Base-by-base conservation (phyloP, 2,888 invertebrate species). In the Amphipyra berbera region DNA sequence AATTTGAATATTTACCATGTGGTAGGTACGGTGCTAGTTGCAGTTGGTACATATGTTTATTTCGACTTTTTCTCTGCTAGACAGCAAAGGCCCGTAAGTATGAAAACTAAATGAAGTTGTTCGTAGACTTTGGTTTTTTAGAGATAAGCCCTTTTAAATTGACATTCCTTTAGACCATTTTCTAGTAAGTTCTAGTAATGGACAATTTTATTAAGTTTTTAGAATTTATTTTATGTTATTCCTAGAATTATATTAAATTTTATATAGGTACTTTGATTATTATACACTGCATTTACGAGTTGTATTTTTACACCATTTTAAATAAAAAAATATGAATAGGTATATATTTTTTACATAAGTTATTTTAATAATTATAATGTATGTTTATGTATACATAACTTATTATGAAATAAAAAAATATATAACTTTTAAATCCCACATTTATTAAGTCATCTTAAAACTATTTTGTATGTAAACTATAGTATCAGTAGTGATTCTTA, bases 31-130 rank as follows among this genome's bases (percentile, higher is more conserved):
- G 54, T 86, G 14, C 83, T 93, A 57, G 94, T 95, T 6, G 86
- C 85, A 35, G 54, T 90, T 2, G 95, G 95, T 13, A 94, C 94
- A 35, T 92, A 84, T 81, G 85, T 93, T 2, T 95, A 94, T 81
- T 95, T 95, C 60, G 90, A 94, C 70, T 93, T 85, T 67, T 94
- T 94, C 68, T 66, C 73, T 46, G 74, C 70, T 38, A 87, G 78
- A 52, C 83, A 81, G 60, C 93, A 94, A 68, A 84, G 76, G 41
- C 87, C 93, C 14, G 90, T 94, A 3, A 88, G 76, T 74, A 76
- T 82, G 35, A 93, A 89, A 79, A 77, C 81, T 45, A 81, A 84
- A 46, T 69, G 8, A 4, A 48, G 2, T 45, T 6, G 12, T 33
- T 15, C 30, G 8, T 37, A 37, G 41, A 6, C n/a, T 27, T n/a